A percentile compares a stretch with the other conserved stretches of the same genome.
Conservation (phyloP, 2,113 vertebrate species). For the Loxodonta africana region DNA sequence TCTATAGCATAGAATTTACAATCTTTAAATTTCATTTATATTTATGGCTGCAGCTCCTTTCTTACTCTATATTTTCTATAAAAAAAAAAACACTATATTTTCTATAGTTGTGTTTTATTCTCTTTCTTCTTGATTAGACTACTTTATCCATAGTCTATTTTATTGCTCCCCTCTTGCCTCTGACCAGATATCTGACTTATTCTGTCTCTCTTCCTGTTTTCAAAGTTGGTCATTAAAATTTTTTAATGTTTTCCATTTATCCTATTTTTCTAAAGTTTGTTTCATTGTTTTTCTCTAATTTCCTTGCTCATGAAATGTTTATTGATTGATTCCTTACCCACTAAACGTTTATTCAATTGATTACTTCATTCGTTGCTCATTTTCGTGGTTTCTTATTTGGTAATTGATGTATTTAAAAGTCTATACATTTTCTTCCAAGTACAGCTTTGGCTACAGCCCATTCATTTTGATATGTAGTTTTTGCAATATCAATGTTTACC, state of each 20-base stretch:
- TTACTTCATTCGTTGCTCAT: constrained; percentile 61
- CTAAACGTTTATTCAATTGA: constrained; percentile 4
- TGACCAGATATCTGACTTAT: background rate
- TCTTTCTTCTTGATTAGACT: background rate
- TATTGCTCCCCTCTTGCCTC: background rate
- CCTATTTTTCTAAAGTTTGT: background rate
- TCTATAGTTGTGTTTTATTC: background rate
- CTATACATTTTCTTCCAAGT: constrained; percentile 71
- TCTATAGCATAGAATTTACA: no score
- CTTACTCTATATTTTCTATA: constrained; percentile 10
- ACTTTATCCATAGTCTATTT: background rate
- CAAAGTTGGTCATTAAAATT: constrained; percentile 11
- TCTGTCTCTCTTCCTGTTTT: constrained; percentile 17
- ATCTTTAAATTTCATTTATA: constrained; percentile 1
- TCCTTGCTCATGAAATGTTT: background rate
- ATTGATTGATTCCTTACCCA: background rate
- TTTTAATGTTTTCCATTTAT: constrained; percentile 38
- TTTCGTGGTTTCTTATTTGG: constrained; percentile 59
- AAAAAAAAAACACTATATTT: background rate
- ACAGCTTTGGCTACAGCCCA: constrained; percentile 72
- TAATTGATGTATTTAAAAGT: constrained; percentile 31
- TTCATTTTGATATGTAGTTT: constrained; percentile 47
- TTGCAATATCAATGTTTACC: constrained; percentile 73
- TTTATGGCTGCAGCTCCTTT: background rate
- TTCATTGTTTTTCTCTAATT: constrained; percentile 10